A percentile compares a stretch with the other conserved stretches of the same genome.
Conservation (phyloP, 1,140 invertebrate genomes). For the Ectropis grisescens region DNA sequence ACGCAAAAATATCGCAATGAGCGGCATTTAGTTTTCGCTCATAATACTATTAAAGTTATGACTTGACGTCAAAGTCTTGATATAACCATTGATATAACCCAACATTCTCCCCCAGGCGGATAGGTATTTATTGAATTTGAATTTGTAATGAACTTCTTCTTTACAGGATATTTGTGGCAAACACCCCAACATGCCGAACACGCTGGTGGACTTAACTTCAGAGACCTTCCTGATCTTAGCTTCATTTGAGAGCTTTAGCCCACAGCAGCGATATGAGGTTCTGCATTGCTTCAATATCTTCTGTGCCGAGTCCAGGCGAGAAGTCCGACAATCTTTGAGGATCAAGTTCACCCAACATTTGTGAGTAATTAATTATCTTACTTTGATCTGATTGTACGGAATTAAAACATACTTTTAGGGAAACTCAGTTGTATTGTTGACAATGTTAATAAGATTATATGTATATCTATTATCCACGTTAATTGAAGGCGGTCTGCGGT, state of each 20-base stretch:
- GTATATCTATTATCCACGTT: no score
- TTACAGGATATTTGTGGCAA: conserved; percentile 32
- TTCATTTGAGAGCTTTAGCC: conserved; percentile 15
- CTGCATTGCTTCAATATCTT: conserved; percentile 30
- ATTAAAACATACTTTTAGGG: no score
- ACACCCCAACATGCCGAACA: conserved; percentile 19
- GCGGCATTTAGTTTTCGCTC: no score
- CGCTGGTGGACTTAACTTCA: conserved; percentile 25
- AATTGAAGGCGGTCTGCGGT: no score
- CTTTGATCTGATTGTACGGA: no score
- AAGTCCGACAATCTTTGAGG: conserved; percentile 25
- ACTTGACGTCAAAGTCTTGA: no score
- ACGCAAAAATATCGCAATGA: no score
- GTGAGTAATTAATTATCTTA: no score
- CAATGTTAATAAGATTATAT: no score
- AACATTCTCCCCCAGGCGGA: no score
- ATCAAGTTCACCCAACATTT: conserved; percentile 29
- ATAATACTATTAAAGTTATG: no score
- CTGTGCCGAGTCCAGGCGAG: conserved; percentile 26
- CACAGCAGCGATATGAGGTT: conserved; percentile 26
- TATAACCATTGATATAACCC: background rate
- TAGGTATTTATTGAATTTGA: background rate
- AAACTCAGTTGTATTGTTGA: no score
- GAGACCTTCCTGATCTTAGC: conserved; percentile 35
- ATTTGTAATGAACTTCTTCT: background rate